Percentiles rank a stretch among this genome's conserved stretches.
These are phyloP conservation scores for Caenorhabditis brenneri DNA, from an alignment of 1,140 invertebrate species.

Conservation along the genomic window DNA sequence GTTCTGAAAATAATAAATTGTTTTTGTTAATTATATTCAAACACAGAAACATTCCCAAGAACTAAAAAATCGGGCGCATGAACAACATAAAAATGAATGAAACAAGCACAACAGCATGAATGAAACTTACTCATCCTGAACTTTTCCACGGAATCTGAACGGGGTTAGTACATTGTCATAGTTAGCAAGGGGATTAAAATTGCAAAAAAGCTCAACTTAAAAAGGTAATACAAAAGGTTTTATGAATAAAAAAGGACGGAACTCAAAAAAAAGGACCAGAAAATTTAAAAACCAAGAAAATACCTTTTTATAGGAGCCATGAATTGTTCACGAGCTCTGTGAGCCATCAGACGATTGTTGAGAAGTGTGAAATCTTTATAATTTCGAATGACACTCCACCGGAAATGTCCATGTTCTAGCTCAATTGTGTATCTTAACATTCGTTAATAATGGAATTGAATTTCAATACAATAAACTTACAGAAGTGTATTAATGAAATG, in stretches of 20 bases:
- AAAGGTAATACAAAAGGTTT: conserved; percentile 51
- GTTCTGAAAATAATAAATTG: conserved; percentile 52
- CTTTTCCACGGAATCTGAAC: conserved; percentile 48
- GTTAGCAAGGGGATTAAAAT: conserved; percentile 51
- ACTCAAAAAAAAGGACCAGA: neutral
- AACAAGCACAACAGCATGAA: conserved; percentile 10
- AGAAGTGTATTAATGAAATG: conserved; percentile 72
- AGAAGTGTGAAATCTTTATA: conserved; percentile 74
- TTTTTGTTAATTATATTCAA: neutral
- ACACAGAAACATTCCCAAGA: neutral
- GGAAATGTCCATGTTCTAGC: conserved; percentile 72
- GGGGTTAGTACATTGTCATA: conserved; percentile 4
- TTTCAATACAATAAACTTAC: conserved; percentile 62
- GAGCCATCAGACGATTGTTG: conserved; percentile 71
- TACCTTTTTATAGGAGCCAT: conserved; percentile 66
- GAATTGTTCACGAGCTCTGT: conserved; percentile 65
- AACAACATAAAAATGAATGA: neutral
- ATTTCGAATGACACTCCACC: conserved; percentile 72
- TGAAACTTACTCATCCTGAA: conserved; percentile 47
- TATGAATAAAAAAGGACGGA: neutral
- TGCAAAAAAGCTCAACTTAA: conserved; percentile 60
- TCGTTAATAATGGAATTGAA: neutral
- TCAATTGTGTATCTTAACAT: conserved; percentile 72
- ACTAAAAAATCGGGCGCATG: neutral
- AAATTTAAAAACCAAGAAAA: neutral